Conservation (phyloP, 2,797 vertebrate genomes). For the Tokudaia tokunoshimensis region DNA sequence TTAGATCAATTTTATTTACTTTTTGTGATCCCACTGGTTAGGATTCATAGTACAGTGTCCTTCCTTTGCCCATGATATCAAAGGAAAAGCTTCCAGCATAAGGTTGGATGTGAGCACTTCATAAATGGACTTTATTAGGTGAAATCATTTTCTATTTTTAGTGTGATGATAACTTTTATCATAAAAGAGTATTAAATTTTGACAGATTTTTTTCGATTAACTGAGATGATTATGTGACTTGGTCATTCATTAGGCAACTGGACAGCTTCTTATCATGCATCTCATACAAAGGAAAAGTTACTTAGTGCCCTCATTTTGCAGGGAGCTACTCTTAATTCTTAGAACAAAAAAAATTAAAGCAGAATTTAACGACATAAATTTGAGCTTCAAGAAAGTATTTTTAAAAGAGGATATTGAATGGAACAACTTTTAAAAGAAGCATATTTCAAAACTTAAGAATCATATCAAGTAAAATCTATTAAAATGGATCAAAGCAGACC, state of each 20-base stretch:
- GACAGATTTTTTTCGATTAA: not conserved
- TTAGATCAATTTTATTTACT: not conserved
- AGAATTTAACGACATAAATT: slow-evolving; percentile 47
- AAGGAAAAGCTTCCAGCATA: not conserved
- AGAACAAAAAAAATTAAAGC: slow-evolving; percentile 39
- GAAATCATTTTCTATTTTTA: not conserved
- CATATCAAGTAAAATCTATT: slow-evolving; percentile 52
- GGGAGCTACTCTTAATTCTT: not conserved
- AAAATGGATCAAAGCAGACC: slow-evolving; percentile 44
- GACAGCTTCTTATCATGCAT: not conserved
- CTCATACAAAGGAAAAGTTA: slow-evolving; percentile 14
- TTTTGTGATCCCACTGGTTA: not conserved
- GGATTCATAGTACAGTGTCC: not conserved
- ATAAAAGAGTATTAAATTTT: not conserved
- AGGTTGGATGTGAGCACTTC: not conserved
- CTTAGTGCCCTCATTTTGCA: slow-evolving; percentile 7
- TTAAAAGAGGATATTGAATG: not conserved
- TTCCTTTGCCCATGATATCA: not conserved
- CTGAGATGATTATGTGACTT: not conserved
- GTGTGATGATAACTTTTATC: not conserved
- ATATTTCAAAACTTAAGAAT: slow-evolving; percentile 31
- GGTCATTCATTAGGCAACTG: not conserved
- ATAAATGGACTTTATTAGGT: not conserved
- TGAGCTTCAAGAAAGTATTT: slow-evolving; percentile 35
- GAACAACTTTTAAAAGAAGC: slow-evolving; percentile 2